Percentiles rank a stretch among this genome's conserved stretches.
These are phyloP conservation scores for Rhea americana DNA, from an alignment of 2,113 vertebrate genomes.

Conservation along the genomic window DNA sequence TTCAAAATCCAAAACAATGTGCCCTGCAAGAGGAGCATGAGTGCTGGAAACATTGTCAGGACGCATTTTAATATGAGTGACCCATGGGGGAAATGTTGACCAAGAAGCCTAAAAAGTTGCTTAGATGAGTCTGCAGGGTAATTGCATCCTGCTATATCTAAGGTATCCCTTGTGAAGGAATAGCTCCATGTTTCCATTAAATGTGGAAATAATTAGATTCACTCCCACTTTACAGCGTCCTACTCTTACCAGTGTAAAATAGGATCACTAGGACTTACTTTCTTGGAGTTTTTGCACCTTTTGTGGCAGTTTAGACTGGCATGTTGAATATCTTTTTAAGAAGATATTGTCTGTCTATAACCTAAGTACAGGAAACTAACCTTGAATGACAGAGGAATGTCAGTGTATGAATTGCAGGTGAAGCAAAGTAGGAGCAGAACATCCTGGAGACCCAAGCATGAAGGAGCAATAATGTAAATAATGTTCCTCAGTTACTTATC, in stretches of 20 bases:
- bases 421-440: background rate
- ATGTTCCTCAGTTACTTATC: background rate
- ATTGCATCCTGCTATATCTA: background rate
- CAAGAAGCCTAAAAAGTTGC: background rate
- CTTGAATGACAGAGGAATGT: background rate
- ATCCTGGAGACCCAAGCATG: background rate
- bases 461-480: background rate
- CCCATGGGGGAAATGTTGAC: background rate
- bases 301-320: background rate
- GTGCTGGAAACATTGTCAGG: background rate
- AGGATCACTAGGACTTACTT: background rate
- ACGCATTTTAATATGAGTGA: conserved; percentile 6
- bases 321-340: background rate
- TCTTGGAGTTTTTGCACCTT: background rate
- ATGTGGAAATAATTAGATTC: background rate
- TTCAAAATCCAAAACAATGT: conserved; percentile 23
- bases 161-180: conserved; percentile 24
- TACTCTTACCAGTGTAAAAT: background rate
- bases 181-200: background rate
- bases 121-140: background rate
- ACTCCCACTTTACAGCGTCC: background rate
- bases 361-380: background rate
- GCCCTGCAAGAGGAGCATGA: background rate
- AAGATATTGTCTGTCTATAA: background rate
- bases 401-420: background rate